Base-by-base conservation (phyloP, 2,888 invertebrate genomes). In the Trichopoda pennipes region DNA sequence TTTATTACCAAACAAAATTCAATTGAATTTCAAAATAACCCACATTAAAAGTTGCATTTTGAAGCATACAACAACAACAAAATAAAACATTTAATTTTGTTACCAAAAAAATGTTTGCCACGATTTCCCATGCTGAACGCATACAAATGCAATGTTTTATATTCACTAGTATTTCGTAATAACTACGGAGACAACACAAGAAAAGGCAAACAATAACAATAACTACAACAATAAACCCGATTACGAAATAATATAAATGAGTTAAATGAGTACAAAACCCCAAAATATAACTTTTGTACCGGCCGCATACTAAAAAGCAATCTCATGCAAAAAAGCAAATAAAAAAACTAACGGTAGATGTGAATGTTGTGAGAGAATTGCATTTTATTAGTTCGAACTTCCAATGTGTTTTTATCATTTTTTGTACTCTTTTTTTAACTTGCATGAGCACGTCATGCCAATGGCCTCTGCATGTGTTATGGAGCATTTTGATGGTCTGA, bases 271-370 rank as follows among this genome's bases (percentile, higher is more conserved):
- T 42, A 42, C 10, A 47, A 47, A 47, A 47, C n/a, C 9, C 44
- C 17, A 17, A 47, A 17, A 49, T 49, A 73, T 17, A 61, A 79
- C 60, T 68, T 60, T 68, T 73, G 23, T 58, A 60, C 64, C 72
- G 64, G 70, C 78, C 72, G 78, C 64, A 72, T 72, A 60, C 38
- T 16, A 10, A 63, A 44, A 70, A 38, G 7, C 51, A 66, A 53
- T 2, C 17, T 21, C 42, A 51, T 14, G 21, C 12, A 28, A 28
- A 21, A n/a, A 14, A 21, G 14, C 55, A 56, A 55, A 9, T 44
- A 56, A 47, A 56, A 9, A 47, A 9, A n/a, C n/a, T 38, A 49
- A 19, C 4, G 35, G 3, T 19, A 17, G 16, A n/a, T 70, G 23
- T 35, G 70, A 32, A n/a, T 21, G n/a, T 23, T 38, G 58, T 60